Evolutionary conservation across 2,113 vertebrate species (phyloP), one percentile per base, ranked within the genome.

Genomic region (Octodon degus): DNA sequence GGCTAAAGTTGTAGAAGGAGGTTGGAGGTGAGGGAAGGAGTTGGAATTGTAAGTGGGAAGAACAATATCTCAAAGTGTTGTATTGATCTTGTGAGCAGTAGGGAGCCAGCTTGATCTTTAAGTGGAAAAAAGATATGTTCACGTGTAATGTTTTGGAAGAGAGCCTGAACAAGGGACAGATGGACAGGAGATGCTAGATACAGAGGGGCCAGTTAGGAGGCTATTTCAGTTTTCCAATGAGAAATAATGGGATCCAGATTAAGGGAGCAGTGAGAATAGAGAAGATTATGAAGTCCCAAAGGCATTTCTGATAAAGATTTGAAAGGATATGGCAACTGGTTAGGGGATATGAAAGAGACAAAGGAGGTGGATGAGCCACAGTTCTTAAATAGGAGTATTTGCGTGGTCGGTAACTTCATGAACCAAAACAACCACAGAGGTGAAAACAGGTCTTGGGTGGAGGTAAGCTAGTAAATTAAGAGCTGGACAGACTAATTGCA

Each of bases 391-490:
- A 40, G 43, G 22, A 58, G 82, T 30, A 72, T 40, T 50, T 91
- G 85, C 67, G 25, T 72, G n/a, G 12, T 50, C 86, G 88, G 58
- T 91, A 81, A 93, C 72, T 67, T 50, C 25, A 5, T 37, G 11
- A 86, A 9, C 50, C 72, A 60, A 76, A 89, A 96, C 55, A 70
- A 43, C 90, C 40, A 62, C 32, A 63, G 16, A 80, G 67, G 37
- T 27, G 7, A 87, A 88, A 80, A 93, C 22, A 84, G 67, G 77
- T 58, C 81, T 86, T 76, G 84, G 77, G 37, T 86, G 9, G 34
- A 95, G 34, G n/a, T 95, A 58, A 86, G 50, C n/a, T 82, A 47
- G 47, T 81, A 80, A 74, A 53, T 84, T 91, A 60, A 89, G 43
- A 93, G 86, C 62, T 37, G 20, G 60, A 81, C 6, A 50, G 63